A percentile compares a stretch with the other conserved stretches of the same genome.
Evolutionary conservation across 2,888 invertebrate species (phyloP).

Genomic region (Baccha elongata): DNA sequence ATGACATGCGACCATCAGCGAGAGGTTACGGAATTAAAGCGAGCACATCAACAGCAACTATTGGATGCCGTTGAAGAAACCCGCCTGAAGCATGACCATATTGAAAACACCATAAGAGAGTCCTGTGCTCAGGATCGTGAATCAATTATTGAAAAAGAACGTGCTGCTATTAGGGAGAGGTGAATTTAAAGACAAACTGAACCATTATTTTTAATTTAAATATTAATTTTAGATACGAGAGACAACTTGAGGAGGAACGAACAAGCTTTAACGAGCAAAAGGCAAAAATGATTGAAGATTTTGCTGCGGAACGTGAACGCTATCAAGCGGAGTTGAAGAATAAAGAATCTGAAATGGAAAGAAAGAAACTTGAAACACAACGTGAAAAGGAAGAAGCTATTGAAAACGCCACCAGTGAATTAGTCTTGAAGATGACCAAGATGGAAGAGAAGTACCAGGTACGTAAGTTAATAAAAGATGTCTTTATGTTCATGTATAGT

Average conservation of each 20-base stretch:
- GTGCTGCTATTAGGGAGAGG: constrained; percentile 84
- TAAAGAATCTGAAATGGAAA: constrained; percentile 82
- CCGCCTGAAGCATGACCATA: constrained; percentile 85
- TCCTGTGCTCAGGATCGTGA: constrained; percentile 86
- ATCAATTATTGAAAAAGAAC: constrained; percentile 85
- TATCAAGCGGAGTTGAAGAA: constrained; percentile 82
- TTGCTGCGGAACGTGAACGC: constrained; percentile 82
- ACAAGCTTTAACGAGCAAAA: constrained; percentile 84
- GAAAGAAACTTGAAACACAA: constrained; percentile 81
- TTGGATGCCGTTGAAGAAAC: constrained; percentile 88
- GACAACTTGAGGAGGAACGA: constrained; percentile 84
- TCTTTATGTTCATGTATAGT: no score
- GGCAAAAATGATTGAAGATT: constrained; percentile 83
- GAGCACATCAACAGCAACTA: constrained; percentile 86
- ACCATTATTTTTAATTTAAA: no score
- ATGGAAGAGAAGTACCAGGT: constrained; percentile 82
- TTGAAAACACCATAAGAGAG: constrained; percentile 85
- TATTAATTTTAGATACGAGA: constrained; percentile 83
- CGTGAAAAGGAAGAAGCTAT: constrained; percentile 83
- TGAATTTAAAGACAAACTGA: constrained; percentile 81
- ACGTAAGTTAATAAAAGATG: background rate
- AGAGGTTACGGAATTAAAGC: constrained; percentile 84
- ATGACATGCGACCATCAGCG: constrained; percentile 89
- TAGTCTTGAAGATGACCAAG: constrained; percentile 83
- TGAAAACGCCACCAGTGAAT: constrained; percentile 83